A percentile compares a stretch with the other conserved stretches of the same genome.
phyloP scores from a whole-genome alignment of 2,888 invertebrate genomes.

The Folsomia manolachei region DNA sequence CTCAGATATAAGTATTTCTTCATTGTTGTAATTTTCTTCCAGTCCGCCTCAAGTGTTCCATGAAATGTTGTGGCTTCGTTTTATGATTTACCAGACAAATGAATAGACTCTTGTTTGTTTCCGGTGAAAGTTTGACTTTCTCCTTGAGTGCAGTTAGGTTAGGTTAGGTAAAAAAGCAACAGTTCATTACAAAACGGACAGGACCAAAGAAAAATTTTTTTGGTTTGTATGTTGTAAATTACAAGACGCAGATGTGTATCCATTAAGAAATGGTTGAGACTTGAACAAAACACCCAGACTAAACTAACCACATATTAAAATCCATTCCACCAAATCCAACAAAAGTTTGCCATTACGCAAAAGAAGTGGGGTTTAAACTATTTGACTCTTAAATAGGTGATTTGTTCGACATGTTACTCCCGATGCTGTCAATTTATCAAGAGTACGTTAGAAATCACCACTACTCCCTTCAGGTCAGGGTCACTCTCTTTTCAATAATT shows the following conservation, averaged over 20 bases:
- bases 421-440: conserved; percentile 92
- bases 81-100: neutral
- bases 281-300: neutral
- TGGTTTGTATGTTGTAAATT: too few relatives aligned
- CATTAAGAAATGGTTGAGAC: neutral
- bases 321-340: neutral
- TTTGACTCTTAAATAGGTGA: conserved; percentile 74
- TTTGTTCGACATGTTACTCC: conserved; percentile 88
- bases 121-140: neutral
- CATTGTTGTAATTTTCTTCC: too few relatives aligned
- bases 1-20: too few relatives aligned
- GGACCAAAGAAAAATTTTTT: neutral
- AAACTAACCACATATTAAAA: neutral
- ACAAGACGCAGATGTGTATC: neutral
- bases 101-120: neutral
- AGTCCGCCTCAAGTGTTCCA: too few relatives aligned
- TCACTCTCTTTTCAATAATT: neutral
- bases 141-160: neutral
- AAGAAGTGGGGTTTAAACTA: neutral
- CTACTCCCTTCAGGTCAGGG: conserved; percentile 73
- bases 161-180: neutral
- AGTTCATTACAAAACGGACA: neutral
- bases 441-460: conserved; percentile 93
- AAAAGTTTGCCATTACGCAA: too few relatives aligned
- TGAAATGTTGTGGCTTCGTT: neutral